Conservation (phyloP, 2,888 invertebrate genomes). For the Leucophenga maculata region DNA sequence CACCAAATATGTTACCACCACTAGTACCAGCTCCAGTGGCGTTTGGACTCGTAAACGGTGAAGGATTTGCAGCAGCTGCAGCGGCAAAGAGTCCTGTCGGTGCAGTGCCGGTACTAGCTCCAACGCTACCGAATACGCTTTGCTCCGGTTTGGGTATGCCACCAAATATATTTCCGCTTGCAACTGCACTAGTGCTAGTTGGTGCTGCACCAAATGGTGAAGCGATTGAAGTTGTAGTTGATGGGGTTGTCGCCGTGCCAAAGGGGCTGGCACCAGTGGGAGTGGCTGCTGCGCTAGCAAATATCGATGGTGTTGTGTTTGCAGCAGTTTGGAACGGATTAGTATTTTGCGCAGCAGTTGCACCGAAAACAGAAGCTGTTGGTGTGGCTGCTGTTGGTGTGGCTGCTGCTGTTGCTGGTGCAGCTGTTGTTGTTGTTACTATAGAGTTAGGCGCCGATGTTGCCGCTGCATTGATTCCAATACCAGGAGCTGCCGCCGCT, state of each 20-base stretch:
- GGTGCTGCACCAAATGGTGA: constrained; percentile 42
- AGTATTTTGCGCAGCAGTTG: constrained; percentile 37
- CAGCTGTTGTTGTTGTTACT: constrained; percentile 34
- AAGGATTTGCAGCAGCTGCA: constrained; percentile 51
- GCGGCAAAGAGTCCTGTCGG: constrained; percentile 57
- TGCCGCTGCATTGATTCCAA: background rate
- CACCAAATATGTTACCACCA: constrained; percentile 58
- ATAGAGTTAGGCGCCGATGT: constrained; percentile 29
- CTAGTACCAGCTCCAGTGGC: constrained; percentile 35
- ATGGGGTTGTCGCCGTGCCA: constrained; percentile 27
- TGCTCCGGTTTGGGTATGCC: constrained; percentile 67
- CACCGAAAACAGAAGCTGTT: constrained; percentile 40
- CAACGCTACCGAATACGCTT: constrained; percentile 55
- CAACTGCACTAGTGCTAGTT: constrained; percentile 32
- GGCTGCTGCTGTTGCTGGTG: constrained; percentile 33
- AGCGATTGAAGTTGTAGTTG: constrained; percentile 11
- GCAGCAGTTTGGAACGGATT: background rate
- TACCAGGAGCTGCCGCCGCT: constrained; percentile 19
- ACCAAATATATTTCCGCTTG: constrained; percentile 54
- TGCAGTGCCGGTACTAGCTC: constrained; percentile 26
- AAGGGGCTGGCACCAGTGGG: constrained; percentile 1
- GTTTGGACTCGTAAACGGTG: constrained; percentile 44
- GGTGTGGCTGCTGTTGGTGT: constrained; percentile 36
- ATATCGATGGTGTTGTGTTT: background rate
- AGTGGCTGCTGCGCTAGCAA: background rate